phyloP scores from a whole-genome alignment of 2,113 vertebrate species.

The Coregonus clupeaformis region DNA sequence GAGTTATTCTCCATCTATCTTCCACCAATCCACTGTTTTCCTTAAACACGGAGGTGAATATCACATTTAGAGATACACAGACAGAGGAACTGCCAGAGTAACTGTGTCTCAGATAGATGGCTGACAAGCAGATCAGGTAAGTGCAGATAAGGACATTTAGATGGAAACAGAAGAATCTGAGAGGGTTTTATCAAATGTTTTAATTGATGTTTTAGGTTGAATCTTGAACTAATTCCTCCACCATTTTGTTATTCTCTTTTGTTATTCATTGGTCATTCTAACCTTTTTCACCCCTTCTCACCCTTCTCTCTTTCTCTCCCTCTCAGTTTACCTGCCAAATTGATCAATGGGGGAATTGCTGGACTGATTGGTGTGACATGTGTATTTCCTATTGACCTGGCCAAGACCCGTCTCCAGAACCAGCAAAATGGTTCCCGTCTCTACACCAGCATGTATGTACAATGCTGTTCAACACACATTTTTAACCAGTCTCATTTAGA shows the following conservation, averaged over 20 bases:
- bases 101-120: slow-evolving; percentile 79
- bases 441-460: slow-evolving; percentile 91
- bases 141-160: background rate
- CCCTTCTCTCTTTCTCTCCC: background rate
- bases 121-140: slow-evolving; percentile 96
- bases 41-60: no score
- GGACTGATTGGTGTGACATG: slow-evolving; percentile 97
- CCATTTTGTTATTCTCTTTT: slow-evolving; percentile 5
- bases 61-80: no score
- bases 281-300: background rate
- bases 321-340: slow-evolving; percentile 94
- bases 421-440: slow-evolving; percentile 95
- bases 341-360: slow-evolving; percentile 98
- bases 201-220: no score
- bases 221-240: no score
- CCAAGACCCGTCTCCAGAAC: slow-evolving; percentile 97
- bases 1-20: no score
- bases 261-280: no score
- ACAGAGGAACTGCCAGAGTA: no score
- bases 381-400: slow-evolving; percentile 98
- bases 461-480: background rate
- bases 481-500: background rate
- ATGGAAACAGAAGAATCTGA: background rate
- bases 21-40: no score
- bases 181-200: no score